Evolutionary conservation across 1,140 invertebrate species (phyloP).

Genomic region (Zaprionus davidi): DNA sequence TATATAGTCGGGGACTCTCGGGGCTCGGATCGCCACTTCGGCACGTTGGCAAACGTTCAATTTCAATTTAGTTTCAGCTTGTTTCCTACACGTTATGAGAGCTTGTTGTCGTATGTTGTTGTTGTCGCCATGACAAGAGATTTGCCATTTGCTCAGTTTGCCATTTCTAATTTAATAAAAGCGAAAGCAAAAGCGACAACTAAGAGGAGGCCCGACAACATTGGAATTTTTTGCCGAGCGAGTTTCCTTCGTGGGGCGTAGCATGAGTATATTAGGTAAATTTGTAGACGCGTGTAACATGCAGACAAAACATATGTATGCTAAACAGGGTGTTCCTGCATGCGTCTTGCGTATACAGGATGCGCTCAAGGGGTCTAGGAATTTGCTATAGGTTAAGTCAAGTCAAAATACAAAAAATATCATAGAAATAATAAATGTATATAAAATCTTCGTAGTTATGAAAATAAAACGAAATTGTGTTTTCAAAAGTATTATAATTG

Average conservation of each 20-base stretch:
- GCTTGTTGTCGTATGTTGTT: constrained; percentile 7
- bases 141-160: constrained; percentile 52
- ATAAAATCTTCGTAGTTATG: no score
- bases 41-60: constrained; percentile 68
- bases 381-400: no score
- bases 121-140: constrained; percentile 68
- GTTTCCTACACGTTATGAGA: constrained; percentile 47
- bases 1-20: constrained; percentile 4
- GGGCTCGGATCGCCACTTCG: constrained; percentile 50
- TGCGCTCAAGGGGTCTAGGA: no score
- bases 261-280: constrained; percentile 22
- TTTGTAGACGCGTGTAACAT: neutral
- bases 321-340: constrained; percentile 41
- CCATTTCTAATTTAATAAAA: constrained; percentile 67
- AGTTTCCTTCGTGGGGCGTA: constrained; percentile 65
- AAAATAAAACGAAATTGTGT: no score
- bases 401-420: no score
- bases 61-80: constrained; percentile 18
- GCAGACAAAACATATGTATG: neutral
- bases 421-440: no score
- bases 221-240: constrained; percentile 36
- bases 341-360: neutral
- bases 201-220: constrained; percentile 63
- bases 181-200: constrained; percentile 51
- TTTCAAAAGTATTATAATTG: no score